Evolutionary conservation across 2,888 invertebrate species (phyloP), one percentile per base, ranked within the genome.

Genomic region (Salticus scenicus): DNA sequence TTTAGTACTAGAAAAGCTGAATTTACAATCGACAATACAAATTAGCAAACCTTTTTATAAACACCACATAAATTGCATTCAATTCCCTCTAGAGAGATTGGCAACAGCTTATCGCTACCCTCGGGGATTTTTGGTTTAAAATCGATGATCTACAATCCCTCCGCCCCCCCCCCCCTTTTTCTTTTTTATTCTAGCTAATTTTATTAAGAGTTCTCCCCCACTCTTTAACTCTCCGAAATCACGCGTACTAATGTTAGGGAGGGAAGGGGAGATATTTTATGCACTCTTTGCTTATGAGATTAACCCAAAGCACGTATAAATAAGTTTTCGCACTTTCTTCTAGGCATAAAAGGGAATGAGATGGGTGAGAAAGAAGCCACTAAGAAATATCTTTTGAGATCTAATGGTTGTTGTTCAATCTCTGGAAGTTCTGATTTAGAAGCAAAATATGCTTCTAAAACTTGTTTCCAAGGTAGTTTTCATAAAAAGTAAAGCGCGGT

Each of bases 341-440:
- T 14, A 30, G 72, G 47, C 24, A 31, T 66, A 41, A 20, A n/a
- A 64, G 41, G 47, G 47, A 57, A 57, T 41, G 30, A 31, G 33
- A 24, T 7, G 28, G n/a, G 7, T 10, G 42, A 5, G n/a, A n/a
- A 41, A 31, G 30, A 30, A 42, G 41, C 17, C 47, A 28, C 24
- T 12, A 57, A 51, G 51, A 64, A 71, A 31, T 28, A 73, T 71
- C 63, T 51, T 41, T 64, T 41, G 41, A 41, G 41, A 30, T 73
- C 80, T 74, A 80, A 80, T 80, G 73, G 73, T n/a, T 33, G 64
- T 72, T 80, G 80, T 80, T 80, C 80, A 67, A 74, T 80, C 72
- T 51, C 67, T 42, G 24, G 1, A 31, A 80, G 33, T 33, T 74
- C 67, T 74, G 73, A 74, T 80, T 67, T 64, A 51, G 41, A 24